Conservation (phyloP, 2,113 vertebrate species). For the Passerina amoena region DNA sequence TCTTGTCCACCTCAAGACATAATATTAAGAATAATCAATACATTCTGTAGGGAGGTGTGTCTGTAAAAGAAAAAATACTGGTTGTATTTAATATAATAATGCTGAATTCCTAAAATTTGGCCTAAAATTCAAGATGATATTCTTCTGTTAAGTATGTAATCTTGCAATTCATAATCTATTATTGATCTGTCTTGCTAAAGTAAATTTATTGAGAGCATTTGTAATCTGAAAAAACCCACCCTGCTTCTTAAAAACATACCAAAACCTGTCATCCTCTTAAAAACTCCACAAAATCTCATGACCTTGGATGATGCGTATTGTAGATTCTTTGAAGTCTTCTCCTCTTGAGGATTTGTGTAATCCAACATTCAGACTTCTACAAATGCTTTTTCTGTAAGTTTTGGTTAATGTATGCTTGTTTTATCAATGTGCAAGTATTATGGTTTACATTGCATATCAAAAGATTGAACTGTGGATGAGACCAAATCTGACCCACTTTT, state of each 20-base stretch:
- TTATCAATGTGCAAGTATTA: background rate
- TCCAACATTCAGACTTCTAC: background rate
- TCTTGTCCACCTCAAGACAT: background rate
- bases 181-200: background rate
- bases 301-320: background rate
- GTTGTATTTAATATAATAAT: background rate
- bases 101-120: background rate
- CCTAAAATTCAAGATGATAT: background rate
- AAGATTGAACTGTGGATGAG: background rate
- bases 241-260: background rate
- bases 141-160: background rate
- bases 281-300: background rate
- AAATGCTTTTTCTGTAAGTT: background rate
- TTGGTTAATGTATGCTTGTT: background rate
- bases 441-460: background rate
- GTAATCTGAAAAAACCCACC: background rate
- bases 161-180: background rate
- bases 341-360: background rate
- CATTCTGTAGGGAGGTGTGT: background rate
- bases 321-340: background rate
- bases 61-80: background rate
- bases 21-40: background rate
- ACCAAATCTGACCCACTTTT: background rate
- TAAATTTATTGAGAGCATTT: background rate
- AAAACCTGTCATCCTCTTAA: background rate